Evolutionary conservation across 2,113 vertebrate species (phyloP).

Genomic region (Alligator mississippiensis): DNA sequence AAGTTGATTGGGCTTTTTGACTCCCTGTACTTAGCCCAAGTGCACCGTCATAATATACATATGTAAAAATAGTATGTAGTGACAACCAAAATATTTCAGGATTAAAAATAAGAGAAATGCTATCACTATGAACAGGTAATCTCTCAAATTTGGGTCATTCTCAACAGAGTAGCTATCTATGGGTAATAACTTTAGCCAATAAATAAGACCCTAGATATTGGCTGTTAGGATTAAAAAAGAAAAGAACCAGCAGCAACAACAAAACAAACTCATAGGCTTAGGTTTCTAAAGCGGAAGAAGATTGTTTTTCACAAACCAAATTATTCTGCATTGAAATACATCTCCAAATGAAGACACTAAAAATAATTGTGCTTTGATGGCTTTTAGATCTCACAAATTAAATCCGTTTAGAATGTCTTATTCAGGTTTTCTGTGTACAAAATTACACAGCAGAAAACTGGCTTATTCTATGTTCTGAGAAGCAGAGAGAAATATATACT

Average conservation of each 20-base stretch:
- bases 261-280: accelerated
- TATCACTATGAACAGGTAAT: not conserved
- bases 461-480: not conserved
- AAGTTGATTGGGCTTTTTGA: too few species aligned
- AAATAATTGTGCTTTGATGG: not conserved
- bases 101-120: not conserved
- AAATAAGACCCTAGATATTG: accelerated
- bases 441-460: not conserved
- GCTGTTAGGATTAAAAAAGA: too few species aligned
- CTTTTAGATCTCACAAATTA: not conserved
- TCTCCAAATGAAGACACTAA: not conserved
- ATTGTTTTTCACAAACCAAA: not conserved
- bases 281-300: not conserved
- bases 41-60: not conserved
- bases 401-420: not conserved
- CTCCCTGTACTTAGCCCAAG: not conserved
- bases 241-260: not conserved
- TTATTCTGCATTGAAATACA: accelerated
- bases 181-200: not conserved
- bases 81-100: not conserved
- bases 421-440: not conserved
- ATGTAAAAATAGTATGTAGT: too few species aligned
- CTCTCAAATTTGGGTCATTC: not conserved
- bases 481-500: not conserved
- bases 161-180: too few species aligned